phyloP scores from a whole-genome alignment of 1,140 invertebrate species.

The Mactra quadrangularis region DNA sequence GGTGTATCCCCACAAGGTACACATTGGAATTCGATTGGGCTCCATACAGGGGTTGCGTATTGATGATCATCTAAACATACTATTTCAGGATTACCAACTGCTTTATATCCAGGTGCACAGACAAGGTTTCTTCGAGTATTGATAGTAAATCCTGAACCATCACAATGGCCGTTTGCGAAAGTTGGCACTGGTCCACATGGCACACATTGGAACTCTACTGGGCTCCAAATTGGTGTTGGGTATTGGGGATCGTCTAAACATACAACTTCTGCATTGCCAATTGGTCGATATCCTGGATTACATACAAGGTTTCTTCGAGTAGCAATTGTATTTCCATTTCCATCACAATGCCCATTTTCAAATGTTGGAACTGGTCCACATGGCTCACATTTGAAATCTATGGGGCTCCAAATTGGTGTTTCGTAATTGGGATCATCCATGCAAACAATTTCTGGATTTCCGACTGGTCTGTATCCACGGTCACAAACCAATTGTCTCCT shows the following conservation, averaged over 20 bases:
- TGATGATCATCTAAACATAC: constrained; percentile 14
- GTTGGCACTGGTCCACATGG: constrained; percentile 29
- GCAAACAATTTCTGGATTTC: constrained; percentile 14
- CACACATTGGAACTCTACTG: constrained; percentile 35
- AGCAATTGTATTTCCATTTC: constrained; percentile 26
- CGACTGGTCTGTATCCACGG: constrained; percentile 21
- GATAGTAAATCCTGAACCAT: constrained; percentile 14
- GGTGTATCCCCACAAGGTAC: constrained; percentile 50
- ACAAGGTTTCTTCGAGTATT: background rate
- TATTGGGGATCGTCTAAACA: constrained; percentile 12
- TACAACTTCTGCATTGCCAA: constrained; percentile 14
- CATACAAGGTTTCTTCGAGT: constrained; percentile 8
- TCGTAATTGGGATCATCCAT: constrained; percentile 1
- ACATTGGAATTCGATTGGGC: constrained; percentile 18
- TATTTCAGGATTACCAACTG: constrained; percentile 27
- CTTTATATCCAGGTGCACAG: constrained; percentile 29
- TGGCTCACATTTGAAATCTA: constrained; percentile 36
- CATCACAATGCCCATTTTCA: constrained; percentile 28
- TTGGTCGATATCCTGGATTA: background rate
- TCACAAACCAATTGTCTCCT: constrained; percentile 22
- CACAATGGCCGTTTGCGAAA: constrained; percentile 22
- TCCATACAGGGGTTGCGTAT: constrained; percentile 23
- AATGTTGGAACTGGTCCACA: constrained; percentile 30
- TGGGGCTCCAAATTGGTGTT: constrained; percentile 8
- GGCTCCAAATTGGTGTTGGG: constrained; percentile 3